Conservation (phyloP, 2,113 vertebrate species). For the Indicator indicator region DNA sequence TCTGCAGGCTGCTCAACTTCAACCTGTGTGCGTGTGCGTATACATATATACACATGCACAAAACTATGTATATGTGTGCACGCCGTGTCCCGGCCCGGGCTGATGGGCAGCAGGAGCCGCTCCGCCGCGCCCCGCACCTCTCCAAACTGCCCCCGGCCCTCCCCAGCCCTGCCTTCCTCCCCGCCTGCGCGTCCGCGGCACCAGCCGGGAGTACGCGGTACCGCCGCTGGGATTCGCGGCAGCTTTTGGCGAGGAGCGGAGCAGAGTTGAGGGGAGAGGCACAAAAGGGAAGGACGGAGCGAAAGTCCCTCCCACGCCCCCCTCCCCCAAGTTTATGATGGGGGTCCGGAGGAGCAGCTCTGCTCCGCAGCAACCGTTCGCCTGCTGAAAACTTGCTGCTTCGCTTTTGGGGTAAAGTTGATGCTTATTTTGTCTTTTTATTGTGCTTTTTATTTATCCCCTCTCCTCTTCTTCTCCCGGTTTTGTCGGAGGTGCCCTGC, state of each 20-base stretch:
- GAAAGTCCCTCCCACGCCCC: conserved; percentile 51
- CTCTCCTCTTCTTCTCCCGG: not conserved
- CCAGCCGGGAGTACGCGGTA: not conserved
- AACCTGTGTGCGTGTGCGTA: not conserved
- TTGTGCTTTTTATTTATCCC: not conserved
- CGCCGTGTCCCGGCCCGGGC: not conserved
- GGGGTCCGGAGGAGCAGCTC: conserved; percentile 44
- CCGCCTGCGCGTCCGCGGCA: not conserved
- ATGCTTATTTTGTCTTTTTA: conserved; percentile 40
- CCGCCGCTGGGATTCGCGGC: not conserved
- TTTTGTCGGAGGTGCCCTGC: not conserved
- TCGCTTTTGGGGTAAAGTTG: conserved; percentile 67
- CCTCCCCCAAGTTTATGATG: conserved; percentile 67
- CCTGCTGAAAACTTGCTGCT: conserved; percentile 63
- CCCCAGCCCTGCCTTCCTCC: not conserved
- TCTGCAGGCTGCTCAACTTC: not conserved
- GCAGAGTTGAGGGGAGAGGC: not conserved
- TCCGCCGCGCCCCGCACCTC: not conserved
- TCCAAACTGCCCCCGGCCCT: not conserved
- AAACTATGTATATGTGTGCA: not conserved
- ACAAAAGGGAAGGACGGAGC: conserved; percentile 54
- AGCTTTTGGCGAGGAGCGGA: not conserved
- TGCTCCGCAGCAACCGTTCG: conserved; percentile 36
- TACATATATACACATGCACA: not conserved
- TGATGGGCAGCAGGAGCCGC: conserved; percentile 22